A percentile compares a stretch with the other conserved stretches of the same genome.
Evolutionary conservation across 2,888 invertebrate species (phyloP).

Genomic region (Archips crataeganus): DNA sequence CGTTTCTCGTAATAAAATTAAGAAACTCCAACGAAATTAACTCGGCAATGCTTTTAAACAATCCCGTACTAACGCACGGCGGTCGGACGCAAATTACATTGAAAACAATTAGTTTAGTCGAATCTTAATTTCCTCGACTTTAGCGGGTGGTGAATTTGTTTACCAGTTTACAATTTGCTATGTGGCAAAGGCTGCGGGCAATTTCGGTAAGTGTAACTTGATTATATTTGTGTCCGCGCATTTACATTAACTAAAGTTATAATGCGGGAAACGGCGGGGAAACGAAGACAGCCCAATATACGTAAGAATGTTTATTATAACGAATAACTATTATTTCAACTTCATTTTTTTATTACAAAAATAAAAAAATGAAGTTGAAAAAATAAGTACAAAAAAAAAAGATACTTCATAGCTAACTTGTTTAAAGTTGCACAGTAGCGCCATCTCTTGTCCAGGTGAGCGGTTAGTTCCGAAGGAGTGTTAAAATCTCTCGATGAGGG

Average conservation of each 20-base stretch:
- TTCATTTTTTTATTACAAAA: no score
- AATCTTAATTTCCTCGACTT: background rate
- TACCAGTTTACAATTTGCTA: background rate
- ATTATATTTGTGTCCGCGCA: background rate
- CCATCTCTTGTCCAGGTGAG: no score
- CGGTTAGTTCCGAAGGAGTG: no score
- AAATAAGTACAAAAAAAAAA: no score
- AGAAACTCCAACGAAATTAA: background rate
- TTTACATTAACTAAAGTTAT: background rate
- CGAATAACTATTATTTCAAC: no score
- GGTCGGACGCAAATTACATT: slow-evolving; percentile 5
- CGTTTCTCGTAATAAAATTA: background rate
- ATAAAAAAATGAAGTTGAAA: no score
- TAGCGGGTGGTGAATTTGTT: background rate
- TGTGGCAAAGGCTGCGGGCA: background rate
- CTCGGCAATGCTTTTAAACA: background rate
- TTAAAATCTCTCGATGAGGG: no score
- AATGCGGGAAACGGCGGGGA: no score
- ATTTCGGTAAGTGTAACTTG: background rate
- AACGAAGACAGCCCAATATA: no score
- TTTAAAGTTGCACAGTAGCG: no score
- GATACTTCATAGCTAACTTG: no score
- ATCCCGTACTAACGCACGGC: background rate
- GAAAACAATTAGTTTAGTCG: background rate
- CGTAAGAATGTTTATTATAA: no score